These are phyloP conservation scores for Pachyseris speciosa DNA, from an alignment of 64 coral and sea anemone genomes.

Conservation along the genomic window DNA sequence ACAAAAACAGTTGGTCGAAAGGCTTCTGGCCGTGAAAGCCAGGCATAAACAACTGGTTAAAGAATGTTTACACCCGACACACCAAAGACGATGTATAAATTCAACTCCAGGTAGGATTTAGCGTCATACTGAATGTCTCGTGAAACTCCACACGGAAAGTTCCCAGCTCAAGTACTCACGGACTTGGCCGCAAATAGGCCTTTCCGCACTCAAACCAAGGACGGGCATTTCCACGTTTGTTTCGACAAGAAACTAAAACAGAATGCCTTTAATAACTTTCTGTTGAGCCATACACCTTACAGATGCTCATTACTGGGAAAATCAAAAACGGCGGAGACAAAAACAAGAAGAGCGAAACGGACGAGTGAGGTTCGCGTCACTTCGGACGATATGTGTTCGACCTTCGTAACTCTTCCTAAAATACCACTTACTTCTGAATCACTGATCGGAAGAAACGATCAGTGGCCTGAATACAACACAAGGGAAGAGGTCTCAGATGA, in stretches of 20 bases:
- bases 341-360: background rate
- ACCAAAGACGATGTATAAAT: background rate
- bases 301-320: conserved; percentile 15
- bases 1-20: background rate
- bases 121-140: conserved; percentile 7
- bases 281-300: conserved; percentile 35
- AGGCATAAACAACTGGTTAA: background rate
- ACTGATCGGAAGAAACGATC: background rate
- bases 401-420: background rate
- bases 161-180: conserved; percentile 23
- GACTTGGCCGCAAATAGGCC: background rate
- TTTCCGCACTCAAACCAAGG: background rate
- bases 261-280: conserved; percentile 27
- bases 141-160: conserved; percentile 28
- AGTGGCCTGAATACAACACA: background rate
- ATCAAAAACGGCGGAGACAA: background rate
- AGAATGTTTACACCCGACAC: background rate
- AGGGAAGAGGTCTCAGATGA: background rate
- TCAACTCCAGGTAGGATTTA: background rate
- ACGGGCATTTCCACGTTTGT: conserved; percentile 30
- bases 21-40: background rate
- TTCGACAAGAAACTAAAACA: conserved; percentile 41
- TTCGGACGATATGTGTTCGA: background rate
- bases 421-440: background rate
- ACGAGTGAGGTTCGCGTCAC: background rate